Evolutionary conservation across 2,888 invertebrate genomes (phyloP).

Genomic region (Aphrophora alni): DNA sequence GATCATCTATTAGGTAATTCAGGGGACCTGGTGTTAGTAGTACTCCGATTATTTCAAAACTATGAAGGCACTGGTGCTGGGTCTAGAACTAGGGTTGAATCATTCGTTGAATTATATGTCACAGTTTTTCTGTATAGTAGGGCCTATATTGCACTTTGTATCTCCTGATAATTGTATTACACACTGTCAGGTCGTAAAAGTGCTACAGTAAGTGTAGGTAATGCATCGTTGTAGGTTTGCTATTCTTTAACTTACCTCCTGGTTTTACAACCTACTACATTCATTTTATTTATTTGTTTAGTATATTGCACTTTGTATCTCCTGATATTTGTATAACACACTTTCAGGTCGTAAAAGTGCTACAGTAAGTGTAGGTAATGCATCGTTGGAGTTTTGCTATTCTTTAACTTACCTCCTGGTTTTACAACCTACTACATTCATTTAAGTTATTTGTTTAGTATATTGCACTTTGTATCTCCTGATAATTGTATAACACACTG

Average conservation of each 20-base stretch:
- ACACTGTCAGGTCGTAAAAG: not conserved
- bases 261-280: not conserved
- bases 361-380: not conserved
- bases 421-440: too few relatives aligned
- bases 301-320: not conserved
- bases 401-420: too few relatives aligned
- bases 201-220: not conserved
- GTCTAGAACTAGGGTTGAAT: too few relatives aligned
- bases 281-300: not conserved
- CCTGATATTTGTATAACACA: not conserved
- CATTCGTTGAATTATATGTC: too few relatives aligned
- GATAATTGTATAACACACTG: not conserved
- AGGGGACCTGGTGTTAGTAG: too few relatives aligned
- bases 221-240: not conserved
- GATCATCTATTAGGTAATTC: too few relatives aligned
- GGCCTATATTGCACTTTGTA: conserved; percentile 2
- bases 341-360: not conserved
- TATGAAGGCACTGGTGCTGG: too few relatives aligned
- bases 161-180: not conserved
- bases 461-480: not conserved
- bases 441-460: not conserved
- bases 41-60: too few relatives aligned
- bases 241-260: not conserved
- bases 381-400: too few relatives aligned
- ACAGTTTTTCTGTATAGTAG: too few relatives aligned